Conservation (phyloP, 1,140 invertebrate species). For the Listronotus oregonensis region DNA sequence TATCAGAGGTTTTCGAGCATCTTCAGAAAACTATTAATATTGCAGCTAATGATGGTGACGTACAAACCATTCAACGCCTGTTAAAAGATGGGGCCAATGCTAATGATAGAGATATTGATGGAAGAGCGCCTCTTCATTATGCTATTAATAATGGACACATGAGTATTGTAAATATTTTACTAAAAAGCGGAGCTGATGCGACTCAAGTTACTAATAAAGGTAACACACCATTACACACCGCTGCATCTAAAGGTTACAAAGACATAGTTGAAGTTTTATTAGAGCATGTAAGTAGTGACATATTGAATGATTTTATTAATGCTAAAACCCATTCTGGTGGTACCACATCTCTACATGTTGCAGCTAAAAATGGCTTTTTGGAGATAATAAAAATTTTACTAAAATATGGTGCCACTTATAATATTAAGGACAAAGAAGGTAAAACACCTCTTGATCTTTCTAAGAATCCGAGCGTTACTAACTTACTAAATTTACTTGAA, state of each 20-base stretch:
- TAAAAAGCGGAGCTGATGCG: slow-evolving; percentile 35
- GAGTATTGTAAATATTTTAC: slow-evolving; percentile 31
- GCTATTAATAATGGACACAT: slow-evolving; percentile 55
- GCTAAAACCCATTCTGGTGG: slow-evolving; percentile 1
- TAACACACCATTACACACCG: slow-evolving; percentile 10
- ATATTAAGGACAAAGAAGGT: slow-evolving; percentile 11
- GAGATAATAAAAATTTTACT: slow-evolving; percentile 2
- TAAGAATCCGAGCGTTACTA: background rate
- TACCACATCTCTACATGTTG: slow-evolving; percentile 5
- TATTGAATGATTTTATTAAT: slow-evolving; percentile 12
- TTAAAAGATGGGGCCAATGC: slow-evolving; percentile 31
- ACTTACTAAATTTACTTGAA: slow-evolving; percentile 2
- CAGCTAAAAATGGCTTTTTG: slow-evolving; percentile 14
- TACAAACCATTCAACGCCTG: slow-evolving; percentile 33
- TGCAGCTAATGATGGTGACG: slow-evolving; percentile 26
- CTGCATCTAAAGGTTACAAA: slow-evolving; percentile 5
- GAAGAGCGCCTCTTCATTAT: slow-evolving; percentile 55
- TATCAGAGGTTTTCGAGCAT: slow-evolving; percentile 10
- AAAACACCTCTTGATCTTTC: slow-evolving; percentile 4
- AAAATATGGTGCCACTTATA: slow-evolving; percentile 12
- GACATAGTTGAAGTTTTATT: slow-evolving; percentile 10
- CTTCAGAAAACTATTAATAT: slow-evolving; percentile 24
- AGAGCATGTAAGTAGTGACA: background rate
- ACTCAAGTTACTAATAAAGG: slow-evolving; percentile 10
- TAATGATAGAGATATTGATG: slow-evolving; percentile 30